Conservation (phyloP, 2,113 vertebrate genomes). For the Sterrhoptilus dennistouni region DNA sequence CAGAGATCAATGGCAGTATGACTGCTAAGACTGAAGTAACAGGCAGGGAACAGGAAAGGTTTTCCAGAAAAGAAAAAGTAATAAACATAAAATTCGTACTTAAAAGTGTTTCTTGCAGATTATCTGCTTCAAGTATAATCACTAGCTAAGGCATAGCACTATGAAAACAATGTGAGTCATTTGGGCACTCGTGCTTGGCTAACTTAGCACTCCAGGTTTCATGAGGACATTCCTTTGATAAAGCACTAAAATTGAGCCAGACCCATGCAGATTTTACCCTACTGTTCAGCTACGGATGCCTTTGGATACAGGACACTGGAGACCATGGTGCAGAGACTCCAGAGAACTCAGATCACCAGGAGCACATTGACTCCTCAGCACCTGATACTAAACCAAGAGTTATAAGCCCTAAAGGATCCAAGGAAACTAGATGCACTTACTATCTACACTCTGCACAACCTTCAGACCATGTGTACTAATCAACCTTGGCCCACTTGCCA, state of each 20-base stretch:
- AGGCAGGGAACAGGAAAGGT: not conserved
- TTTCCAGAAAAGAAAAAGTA: not conserved
- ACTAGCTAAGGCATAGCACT: not conserved
- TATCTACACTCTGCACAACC: not conserved
- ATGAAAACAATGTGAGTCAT: not conserved
- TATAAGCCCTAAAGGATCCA: not conserved
- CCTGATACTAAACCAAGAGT: not conserved
- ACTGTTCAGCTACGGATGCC: not conserved
- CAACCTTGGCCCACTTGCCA: not conserved
- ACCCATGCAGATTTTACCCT: not conserved
- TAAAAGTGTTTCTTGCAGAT: not conserved
- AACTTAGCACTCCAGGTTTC: not conserved
- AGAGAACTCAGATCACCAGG: not conserved
- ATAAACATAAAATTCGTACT: not conserved
- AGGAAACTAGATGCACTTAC: not conserved
- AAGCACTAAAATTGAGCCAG: not conserved
- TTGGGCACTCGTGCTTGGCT: not conserved
- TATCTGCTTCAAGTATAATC: not conserved
- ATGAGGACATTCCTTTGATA: not conserved
- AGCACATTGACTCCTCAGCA: not conserved
- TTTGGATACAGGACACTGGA: not conserved
- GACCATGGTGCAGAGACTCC: not conserved
- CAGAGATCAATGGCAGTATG: accelerated
- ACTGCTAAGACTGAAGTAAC: not conserved
- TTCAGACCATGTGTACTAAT: not conserved